Conservation (phyloP, 2,888 invertebrate species). For the Pandemis cinnamomeana region DNA sequence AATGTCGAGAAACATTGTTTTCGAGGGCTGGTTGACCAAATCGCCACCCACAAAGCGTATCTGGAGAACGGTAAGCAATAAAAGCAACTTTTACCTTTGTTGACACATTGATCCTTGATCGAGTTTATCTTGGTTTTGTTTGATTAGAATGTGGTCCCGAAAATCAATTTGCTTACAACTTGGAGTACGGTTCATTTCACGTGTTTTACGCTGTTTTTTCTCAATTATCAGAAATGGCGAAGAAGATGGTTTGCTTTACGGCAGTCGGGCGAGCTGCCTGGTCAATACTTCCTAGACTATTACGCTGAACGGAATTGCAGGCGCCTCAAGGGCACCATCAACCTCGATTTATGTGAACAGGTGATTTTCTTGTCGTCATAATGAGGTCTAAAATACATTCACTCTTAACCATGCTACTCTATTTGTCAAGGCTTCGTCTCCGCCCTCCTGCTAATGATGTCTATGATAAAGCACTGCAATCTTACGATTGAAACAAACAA, state of each 20-base stretch:
- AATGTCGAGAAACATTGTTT: conserved; percentile 88
- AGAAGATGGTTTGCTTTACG: conserved; percentile 97
- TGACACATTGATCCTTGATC: conserved; percentile 58
- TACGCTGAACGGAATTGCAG: conserved; percentile 94
- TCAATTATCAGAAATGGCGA: conserved; percentile 92
- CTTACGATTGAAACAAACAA: neutral
- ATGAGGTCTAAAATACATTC: neutral
- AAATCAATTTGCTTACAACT: neutral
- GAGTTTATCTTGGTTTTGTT: conserved; percentile 47
- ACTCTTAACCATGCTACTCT: neutral
- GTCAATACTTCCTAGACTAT: conserved; percentile 96
- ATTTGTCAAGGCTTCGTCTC: neutral
- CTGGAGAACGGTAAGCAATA: conserved; percentile 94
- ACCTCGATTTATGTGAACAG: conserved; percentile 98
- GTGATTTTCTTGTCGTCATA: conserved; percentile 73
- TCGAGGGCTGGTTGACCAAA: conserved; percentile 98
- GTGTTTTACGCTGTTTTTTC: neutral
- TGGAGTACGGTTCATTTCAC: neutral
- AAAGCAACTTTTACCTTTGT: conserved; percentile 59
- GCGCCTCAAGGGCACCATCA: conserved; percentile 94
- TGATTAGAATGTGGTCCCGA: conserved; percentile 43
- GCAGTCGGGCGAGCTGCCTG: conserved; percentile 95
- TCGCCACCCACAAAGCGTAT: conserved; percentile 96
- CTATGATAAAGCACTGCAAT: neutral
- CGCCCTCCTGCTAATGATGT: neutral